Evolutionary conservation across 2,113 vertebrate genomes (phyloP), one percentile per base, ranked within the genome.

Genomic region (Hemiscyllium ocellatum): DNA sequence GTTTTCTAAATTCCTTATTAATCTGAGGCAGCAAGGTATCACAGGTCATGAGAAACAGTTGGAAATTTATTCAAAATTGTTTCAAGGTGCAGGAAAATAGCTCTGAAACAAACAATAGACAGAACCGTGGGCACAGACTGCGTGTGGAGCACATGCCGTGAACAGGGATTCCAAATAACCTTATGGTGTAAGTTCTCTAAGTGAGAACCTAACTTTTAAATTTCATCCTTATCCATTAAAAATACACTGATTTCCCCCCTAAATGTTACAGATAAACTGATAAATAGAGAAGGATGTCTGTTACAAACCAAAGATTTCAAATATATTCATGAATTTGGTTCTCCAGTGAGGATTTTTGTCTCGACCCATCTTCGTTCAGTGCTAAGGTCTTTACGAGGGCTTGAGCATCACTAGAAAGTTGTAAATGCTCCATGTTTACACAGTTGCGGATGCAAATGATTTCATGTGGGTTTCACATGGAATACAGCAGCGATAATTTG

Each of bases 191-290:
- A 29, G 93, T 72, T 42, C 93, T 95, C 93, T 52, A 95, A 95
- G 26, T 33, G 47, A 95, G 94, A 95, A 72, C 68, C 42, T 72
- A 95, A 95, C 94, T 95, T 95, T 72, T 52, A 52, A 68, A 95
- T 95, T 70, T 95, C 10, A 29, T 69, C n/a, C 91, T 94, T 65
- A 94, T 47, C 94, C 69, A 72, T 47, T 69, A 95, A 42, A 72
- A 7, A 42, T 68, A 72, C 3, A 3, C 52, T 72, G 50, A n/a
- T 93, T 91, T 8, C 19, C 26, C 33, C 61, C 61, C 37, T 22
- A 94, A 94, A 42, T 29, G 94, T 50, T 95, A 72, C 42, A 95
- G 72, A 72, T 70, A 95, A 95, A 95, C 42, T 95, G 94, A 42
- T n/a, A 95, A 76, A 72, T 95, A 50, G 69, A 95, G 94, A 95